Conservation (phyloP, 2,113 vertebrate species). For the Sylvietta virens region DNA sequence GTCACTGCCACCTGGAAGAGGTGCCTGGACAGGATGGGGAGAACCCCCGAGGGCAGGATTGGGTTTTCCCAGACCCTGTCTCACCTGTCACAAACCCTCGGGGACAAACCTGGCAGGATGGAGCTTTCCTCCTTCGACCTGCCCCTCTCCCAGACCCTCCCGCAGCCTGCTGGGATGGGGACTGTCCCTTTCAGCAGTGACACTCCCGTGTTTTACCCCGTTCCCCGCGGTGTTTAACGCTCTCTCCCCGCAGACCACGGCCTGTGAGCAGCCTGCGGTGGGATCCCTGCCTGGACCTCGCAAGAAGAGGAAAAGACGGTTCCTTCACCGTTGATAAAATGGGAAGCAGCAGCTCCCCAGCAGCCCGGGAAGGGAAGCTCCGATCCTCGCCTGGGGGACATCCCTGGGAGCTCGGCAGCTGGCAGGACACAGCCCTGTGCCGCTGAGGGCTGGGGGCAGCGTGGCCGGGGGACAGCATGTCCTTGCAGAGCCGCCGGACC, state of each 20-base stretch:
- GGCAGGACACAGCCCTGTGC: not conserved
- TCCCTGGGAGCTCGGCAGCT: not conserved
- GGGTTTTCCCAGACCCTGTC: not conserved
- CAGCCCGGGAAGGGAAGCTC: not conserved
- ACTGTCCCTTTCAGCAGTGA: not conserved
- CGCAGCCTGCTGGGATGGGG: rapidly evolving
- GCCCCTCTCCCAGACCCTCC: not conserved
- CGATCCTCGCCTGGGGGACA: not conserved
- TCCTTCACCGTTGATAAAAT: not conserved
- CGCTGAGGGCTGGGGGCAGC: not conserved
- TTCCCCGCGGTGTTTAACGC: not conserved
- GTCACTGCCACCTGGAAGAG: not conserved
- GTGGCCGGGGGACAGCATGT: slow-evolving; percentile 43
- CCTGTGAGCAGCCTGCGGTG: not conserved
- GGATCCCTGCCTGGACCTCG: not conserved
- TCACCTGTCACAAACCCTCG: not conserved
- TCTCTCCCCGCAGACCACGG: not conserved
- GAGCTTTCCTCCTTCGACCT: rapidly evolving
- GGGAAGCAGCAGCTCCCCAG: not conserved
- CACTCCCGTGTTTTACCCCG: not conserved
- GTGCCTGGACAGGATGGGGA: not conserved
- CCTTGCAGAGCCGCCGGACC: slow-evolving; percentile 57
- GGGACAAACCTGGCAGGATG: not conserved
- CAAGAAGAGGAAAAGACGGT: not conserved
- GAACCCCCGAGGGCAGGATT: not conserved